A percentile compares a stretch with the other conserved stretches of the same genome.
Evolutionary conservation across 2,888 invertebrate species (phyloP).

Genomic region (Dilophus febrilis): DNA sequence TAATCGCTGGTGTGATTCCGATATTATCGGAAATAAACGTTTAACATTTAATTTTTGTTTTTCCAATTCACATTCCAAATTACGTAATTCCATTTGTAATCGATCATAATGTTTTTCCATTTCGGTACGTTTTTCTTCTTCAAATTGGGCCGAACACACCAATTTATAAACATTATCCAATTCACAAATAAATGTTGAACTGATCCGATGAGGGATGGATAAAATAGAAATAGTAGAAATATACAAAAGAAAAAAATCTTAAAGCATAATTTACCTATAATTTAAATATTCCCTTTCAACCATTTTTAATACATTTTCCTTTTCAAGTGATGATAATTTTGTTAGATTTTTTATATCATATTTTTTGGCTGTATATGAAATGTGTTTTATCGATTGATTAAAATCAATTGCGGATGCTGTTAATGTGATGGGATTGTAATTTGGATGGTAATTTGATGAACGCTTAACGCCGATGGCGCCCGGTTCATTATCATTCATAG

Average conservation of each 20-base stretch:
- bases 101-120: conserved; percentile 20
- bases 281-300: background rate
- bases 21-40: conserved; percentile 23
- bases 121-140: conserved; percentile 20
- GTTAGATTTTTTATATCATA: conserved; percentile 2
- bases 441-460: no score
- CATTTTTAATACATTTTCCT: background rate
- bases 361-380: no score
- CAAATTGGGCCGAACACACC: conserved; percentile 20
- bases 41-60: conserved; percentile 20
- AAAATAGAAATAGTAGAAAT: no score
- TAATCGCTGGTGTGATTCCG: conserved; percentile 20
- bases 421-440: no score
- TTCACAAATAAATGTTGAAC: conserved; percentile 20
- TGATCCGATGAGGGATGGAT: conserved; percentile 7
- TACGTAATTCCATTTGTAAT: conserved; percentile 19
- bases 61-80: conserved; percentile 16
- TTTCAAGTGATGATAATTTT: background rate
- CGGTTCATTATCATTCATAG: no score
- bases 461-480: no score
- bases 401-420: no score
- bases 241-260: no score
- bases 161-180: conserved; percentile 22
- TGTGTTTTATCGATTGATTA: no score
- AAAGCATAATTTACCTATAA: conserved; percentile 3